Conservation (phyloP, 2,113 vertebrate species). For the Macaca mulatta region DNA sequence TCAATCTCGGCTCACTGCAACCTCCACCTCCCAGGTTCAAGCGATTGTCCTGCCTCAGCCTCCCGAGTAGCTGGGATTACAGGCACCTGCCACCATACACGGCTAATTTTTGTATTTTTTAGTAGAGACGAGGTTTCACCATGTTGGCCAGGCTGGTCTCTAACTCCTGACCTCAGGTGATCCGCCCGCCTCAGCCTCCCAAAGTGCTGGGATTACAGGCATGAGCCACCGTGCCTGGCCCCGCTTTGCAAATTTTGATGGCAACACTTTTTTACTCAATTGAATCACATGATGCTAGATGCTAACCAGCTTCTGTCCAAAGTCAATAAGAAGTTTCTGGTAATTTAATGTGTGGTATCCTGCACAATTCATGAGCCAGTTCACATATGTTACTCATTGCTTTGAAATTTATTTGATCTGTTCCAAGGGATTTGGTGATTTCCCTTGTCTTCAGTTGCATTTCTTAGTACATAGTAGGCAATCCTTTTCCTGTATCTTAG, state of each 20-base stretch:
- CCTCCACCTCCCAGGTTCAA: no score
- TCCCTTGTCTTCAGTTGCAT: background rate
- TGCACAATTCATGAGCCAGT: background rate
- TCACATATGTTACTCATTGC: background rate
- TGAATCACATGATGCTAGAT: background rate
- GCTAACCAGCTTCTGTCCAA: background rate
- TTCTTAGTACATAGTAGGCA: background rate
- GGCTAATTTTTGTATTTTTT: no score
- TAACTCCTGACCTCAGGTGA: no score
- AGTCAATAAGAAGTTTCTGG: background rate
- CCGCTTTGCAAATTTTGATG: conserved; percentile 22
- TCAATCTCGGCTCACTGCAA: no score
- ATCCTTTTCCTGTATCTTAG: background rate
- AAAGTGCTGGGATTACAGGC: no score
- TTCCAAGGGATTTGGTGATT: background rate
- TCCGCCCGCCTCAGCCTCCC: no score
- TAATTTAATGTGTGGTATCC: background rate
- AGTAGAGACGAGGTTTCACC: no score
- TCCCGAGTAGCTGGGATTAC: no score
- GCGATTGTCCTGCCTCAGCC: no score
- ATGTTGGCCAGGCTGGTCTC: no score
- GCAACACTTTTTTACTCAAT: background rate
- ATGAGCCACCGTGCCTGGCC: no score
- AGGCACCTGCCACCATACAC: no score
- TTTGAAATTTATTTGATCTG: conserved; percentile 33